These are phyloP conservation scores for Diceros bicornis DNA, from an alignment of 2,797 vertebrate genomes.

Conservation along the genomic window DNA sequence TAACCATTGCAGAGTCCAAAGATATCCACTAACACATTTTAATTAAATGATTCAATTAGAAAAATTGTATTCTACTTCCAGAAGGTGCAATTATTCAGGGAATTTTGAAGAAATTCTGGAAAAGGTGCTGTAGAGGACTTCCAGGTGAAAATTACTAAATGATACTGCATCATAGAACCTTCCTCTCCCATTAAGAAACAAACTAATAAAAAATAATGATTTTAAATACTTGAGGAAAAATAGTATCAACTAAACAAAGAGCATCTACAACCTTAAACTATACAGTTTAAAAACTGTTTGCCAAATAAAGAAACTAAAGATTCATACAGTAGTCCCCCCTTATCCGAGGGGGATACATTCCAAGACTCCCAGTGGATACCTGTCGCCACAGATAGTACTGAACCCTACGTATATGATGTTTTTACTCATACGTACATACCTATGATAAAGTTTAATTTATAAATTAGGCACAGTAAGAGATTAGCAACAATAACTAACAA, in stretches of 20 bases:
- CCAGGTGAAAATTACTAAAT: not conserved
- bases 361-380: not conserved
- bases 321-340: not conserved
- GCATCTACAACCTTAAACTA: not conserved
- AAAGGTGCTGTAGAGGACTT: not conserved
- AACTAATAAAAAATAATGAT: not conserved
- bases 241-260: not conserved
- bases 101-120: not conserved
- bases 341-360: not conserved
- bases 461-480: too few relatives aligned
- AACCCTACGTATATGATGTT: not conserved
- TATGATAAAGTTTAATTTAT: too few relatives aligned
- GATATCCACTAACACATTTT: not conserved
- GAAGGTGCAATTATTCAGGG: not conserved
- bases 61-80: conserved; percentile 13
- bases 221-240: not conserved
- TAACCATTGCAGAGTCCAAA: not conserved
- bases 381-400: not conserved
- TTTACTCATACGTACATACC: too few relatives aligned
- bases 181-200: not conserved
- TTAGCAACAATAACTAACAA: too few relatives aligned
- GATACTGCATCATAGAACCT: not conserved
- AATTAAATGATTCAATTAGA: conserved; percentile 16
- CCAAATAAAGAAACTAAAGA: not conserved
- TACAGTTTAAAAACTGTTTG: not conserved